Evolutionary conservation across 92 coral and sea anemone genomes (phyloP).

Genomic region (Bergia puertoricense): DNA sequence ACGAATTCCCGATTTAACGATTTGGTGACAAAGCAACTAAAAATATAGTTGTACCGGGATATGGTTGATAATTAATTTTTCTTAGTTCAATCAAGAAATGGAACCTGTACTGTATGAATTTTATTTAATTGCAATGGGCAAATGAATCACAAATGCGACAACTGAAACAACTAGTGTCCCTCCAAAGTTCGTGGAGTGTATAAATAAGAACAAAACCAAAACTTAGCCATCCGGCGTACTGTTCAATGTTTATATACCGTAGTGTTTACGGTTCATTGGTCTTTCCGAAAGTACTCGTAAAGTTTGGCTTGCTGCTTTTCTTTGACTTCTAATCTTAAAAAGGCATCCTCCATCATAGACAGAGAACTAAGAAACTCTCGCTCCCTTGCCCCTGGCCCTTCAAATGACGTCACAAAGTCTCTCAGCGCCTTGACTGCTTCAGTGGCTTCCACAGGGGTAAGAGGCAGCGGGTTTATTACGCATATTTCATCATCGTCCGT

Average conservation of each 20-base stretch:
- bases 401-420: too few species aligned
- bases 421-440: too few species aligned
- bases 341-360: conserved; percentile 30
- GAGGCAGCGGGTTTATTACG: too few species aligned
- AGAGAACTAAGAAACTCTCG: conserved; percentile 14
- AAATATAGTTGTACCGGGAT: conserved; percentile 16
- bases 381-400: not conserved
- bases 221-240: conserved; percentile 35
- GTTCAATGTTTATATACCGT: conserved; percentile 28
- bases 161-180: conserved; percentile 37
- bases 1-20: conserved; percentile 40
- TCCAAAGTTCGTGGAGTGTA: conserved; percentile 38
- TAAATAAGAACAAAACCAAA: conserved; percentile 23
- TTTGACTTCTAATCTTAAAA: conserved; percentile 26
- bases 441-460: too few species aligned
- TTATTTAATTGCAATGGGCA: conserved; percentile 24
- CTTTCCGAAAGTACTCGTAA: conserved; percentile 36
- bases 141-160: conserved; percentile 39
- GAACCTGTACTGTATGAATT: conserved; percentile 38
- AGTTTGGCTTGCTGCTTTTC: conserved; percentile 40
- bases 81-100: conserved; percentile 26
- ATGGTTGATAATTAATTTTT: conserved; percentile 25
- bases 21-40: conserved; percentile 25
- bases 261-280: not conserved
- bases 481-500: too few species aligned